Conservation (phyloP, 1,140 invertebrate genomes). For the Teleogryllus occipitalis region DNA sequence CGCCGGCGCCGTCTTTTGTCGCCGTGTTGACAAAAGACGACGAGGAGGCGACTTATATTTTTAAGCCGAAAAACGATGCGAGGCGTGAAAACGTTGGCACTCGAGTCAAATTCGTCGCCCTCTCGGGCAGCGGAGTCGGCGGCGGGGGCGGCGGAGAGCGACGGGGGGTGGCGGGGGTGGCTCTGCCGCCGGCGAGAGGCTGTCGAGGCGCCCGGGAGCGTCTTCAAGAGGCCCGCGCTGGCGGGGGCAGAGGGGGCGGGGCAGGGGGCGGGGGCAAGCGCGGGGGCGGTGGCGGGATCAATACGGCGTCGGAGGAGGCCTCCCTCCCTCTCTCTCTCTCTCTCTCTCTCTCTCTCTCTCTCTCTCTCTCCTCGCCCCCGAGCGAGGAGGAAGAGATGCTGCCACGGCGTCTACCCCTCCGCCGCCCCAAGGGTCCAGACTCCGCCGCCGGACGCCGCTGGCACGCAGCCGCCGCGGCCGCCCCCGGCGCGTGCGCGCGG, state of each 20-base stretch:
- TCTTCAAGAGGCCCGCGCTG: constrained; percentile 26
- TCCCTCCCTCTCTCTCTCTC: background rate
- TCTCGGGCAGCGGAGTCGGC: constrained; percentile 12
- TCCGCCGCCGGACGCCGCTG: no score
- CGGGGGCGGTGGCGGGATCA: constrained; percentile 25
- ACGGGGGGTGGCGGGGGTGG: constrained; percentile 10
- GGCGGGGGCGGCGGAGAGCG: constrained; percentile 26
- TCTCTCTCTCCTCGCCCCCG: no score
- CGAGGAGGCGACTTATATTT: background rate
- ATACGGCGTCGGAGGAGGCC: constrained; percentile 22
- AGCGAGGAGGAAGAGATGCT: no score
- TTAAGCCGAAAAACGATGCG: background rate
- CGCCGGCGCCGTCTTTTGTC: constrained; percentile 20
- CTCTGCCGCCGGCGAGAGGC: constrained; percentile 23
- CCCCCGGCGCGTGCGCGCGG: no score
- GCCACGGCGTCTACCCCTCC: no score
- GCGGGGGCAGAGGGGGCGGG: constrained; percentile 25
- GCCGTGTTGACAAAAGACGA: constrained; percentile 12
- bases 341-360: background rate
- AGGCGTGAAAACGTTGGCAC: background rate
- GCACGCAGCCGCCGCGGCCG: no score
- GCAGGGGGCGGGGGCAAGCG: constrained; percentile 30
- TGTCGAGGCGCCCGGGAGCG: background rate
- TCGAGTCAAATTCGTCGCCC: background rate
- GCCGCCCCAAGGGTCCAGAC: no score